Base-by-base conservation (phyloP, 2,888 invertebrate species). In the Chorisops tibialis region DNA sequence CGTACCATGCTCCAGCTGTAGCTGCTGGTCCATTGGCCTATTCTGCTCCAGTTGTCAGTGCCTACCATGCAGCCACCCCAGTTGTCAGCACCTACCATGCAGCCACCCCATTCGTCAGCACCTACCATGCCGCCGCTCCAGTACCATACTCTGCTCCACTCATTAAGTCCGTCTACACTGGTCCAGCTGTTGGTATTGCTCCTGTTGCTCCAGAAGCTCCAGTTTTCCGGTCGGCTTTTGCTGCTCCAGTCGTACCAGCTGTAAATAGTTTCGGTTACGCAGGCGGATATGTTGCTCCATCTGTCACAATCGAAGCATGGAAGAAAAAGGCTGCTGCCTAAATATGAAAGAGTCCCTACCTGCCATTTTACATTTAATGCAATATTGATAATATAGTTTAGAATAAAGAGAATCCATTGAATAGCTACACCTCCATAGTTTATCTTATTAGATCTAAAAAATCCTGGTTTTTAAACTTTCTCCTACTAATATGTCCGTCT, bases 1-100 rank as follows among this genome's bases (percentile, higher is more conserved):
- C 30, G 9, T 30, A 30, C 30, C 5, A 7, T 2, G 1, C 30
- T 2, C 30, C 30, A 30, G 30, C 30, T 30, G 5, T 30, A 5
- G 30, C 7, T 30, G n/a, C n/a, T n/a, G 30, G 30, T 7, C 9
- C 5, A 5, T 30, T 9, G 30, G 30, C 30, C 30, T 30, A 30
- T 9, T 30, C 30, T 30, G 30, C 30, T 2, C n/a, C 51, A 38
- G 51, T 51, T 18, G 51, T 54, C 22, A 54, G 54, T 16, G n/a
- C 39, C 7, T 54, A 54, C 14, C 16, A 39, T 35, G 50, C 38
- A 19, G n/a, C n/a, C n/a, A n/a, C n/a, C n/a, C 52, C 52, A 54
- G 52, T 50, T 14, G 48, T 24, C 22, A 21, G 19, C n/a, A n/a
- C 12, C 18, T 12, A 18, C 12, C 22, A 11, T 4, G 48, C 18